Conservation (phyloP, 2,113 vertebrate species). For the Calyptommatus sinebrachiatus region DNA sequence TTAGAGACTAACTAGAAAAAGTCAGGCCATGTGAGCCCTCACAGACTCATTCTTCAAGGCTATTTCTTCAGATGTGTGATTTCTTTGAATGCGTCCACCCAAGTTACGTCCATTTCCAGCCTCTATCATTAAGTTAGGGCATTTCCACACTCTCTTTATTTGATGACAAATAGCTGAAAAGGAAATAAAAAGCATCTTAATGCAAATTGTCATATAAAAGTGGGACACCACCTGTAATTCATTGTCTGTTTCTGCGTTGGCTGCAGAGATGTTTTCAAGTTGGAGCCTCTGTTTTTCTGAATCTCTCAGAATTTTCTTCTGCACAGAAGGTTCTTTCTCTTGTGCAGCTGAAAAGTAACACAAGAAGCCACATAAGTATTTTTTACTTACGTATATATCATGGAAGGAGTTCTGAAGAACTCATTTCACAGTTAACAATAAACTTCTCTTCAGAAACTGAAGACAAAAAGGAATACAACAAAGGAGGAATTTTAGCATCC, state of each 20-base stretch:
- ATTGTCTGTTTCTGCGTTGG: constrained; percentile 20
- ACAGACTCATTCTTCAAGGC: too few relatives aligned
- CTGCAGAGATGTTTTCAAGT: constrained; percentile 10
- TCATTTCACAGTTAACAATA: neutral
- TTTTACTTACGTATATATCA: neutral
- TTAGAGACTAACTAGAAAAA: too few relatives aligned
- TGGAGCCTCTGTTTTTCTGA: constrained; percentile 33
- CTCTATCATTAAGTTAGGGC: too few relatives aligned
- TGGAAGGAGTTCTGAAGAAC: neutral
- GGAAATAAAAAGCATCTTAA: neutral
- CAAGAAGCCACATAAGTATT: neutral
- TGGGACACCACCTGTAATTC: constrained; percentile 58
- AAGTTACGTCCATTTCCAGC: too few relatives aligned
- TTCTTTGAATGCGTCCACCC: too few relatives aligned
- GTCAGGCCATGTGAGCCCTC: too few relatives aligned
- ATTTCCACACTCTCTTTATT: too few relatives aligned
- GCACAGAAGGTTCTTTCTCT: neutral
- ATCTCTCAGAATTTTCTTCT: constrained; percentile 48
- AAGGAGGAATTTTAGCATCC: neutral
- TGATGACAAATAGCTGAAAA: rapidly evolving
- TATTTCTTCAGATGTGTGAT: too few relatives aligned
- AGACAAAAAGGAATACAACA: neutral
- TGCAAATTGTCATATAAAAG: constrained; percentile 11
- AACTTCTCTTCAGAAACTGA: neutral
- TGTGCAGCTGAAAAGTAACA: constrained; percentile 43